Conservation (phyloP, 2,113 vertebrate genomes). For the Nannospalax galili region DNA sequence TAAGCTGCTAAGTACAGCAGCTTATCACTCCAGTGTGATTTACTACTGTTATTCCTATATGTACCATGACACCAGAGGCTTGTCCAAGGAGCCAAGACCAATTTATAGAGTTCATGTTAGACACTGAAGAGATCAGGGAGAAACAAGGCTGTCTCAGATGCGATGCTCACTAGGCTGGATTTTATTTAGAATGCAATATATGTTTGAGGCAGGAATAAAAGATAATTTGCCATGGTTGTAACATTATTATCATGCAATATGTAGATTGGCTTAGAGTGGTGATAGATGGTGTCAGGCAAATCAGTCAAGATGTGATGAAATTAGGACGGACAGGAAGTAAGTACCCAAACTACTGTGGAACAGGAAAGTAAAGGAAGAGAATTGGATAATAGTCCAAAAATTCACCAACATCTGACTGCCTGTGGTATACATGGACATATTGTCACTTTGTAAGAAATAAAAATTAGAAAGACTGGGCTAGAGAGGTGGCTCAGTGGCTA, state of each 20-base stretch:
- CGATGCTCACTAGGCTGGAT: background rate
- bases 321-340: background rate
- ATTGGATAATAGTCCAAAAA: background rate
- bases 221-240: background rate
- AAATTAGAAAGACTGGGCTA: background rate
- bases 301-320: background rate
- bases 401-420: background rate
- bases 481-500: too few species aligned
- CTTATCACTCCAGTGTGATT: background rate
- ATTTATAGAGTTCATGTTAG: background rate
- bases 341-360: background rate
- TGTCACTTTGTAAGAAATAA: conserved; percentile 28
- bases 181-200: background rate
- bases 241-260: conserved; percentile 37
- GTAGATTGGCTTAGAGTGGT: background rate
- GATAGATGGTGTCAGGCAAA: background rate
- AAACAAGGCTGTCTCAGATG: background rate
- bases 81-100: background rate
- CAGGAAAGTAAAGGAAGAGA: background rate
- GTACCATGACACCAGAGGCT: background rate
- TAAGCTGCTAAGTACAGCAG: background rate
- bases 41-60: background rate
- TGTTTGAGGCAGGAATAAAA: background rate
- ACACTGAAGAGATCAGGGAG: background rate
- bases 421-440: background rate